These are phyloP conservation scores for Illadopsis cleaveri DNA, from an alignment of 2,113 vertebrate genomes.

Conservation along the genomic window DNA sequence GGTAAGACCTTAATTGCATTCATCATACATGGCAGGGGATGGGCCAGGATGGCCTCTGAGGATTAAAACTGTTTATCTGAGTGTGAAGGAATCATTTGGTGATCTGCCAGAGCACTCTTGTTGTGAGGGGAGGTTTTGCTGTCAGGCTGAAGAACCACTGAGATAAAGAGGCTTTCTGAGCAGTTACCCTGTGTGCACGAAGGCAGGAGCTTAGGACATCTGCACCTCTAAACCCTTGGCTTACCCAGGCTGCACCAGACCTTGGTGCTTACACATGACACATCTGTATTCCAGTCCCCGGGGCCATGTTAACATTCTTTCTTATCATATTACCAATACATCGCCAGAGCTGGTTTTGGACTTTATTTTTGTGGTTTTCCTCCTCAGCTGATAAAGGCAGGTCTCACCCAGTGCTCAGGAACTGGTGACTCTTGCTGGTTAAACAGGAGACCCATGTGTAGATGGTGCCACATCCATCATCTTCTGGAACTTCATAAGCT, in stretches of 20 bases:
- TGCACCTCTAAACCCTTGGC: not conserved
- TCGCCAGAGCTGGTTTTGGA: not conserved
- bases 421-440: not conserved
- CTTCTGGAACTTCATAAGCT: not conserved
- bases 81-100: conserved; percentile 53
- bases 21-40: conserved; percentile 34
- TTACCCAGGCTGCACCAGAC: not conserved
- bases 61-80: conserved; percentile 60
- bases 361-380: conserved; percentile 16
- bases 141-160: conserved; percentile 16
- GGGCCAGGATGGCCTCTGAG: conserved; percentile 43
- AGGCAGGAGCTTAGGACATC: not conserved
- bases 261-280: not conserved
- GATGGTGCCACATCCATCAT: not conserved
- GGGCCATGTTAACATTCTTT: not conserved
- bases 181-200: not conserved
- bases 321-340: conserved; percentile 13
- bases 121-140: conserved; percentile 44
- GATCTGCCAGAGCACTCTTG: conserved; percentile 49
- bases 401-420: not conserved
- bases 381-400: conserved; percentile 1
- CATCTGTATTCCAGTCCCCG: not conserved
- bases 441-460: not conserved
- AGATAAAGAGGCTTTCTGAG: conserved; percentile 9
- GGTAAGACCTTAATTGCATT: conserved; percentile 62